Percentiles rank a stretch among this genome's conserved stretches.
Conservation (phyloP, 2,113 vertebrate genomes). For the Megaceryle maxima region DNA sequence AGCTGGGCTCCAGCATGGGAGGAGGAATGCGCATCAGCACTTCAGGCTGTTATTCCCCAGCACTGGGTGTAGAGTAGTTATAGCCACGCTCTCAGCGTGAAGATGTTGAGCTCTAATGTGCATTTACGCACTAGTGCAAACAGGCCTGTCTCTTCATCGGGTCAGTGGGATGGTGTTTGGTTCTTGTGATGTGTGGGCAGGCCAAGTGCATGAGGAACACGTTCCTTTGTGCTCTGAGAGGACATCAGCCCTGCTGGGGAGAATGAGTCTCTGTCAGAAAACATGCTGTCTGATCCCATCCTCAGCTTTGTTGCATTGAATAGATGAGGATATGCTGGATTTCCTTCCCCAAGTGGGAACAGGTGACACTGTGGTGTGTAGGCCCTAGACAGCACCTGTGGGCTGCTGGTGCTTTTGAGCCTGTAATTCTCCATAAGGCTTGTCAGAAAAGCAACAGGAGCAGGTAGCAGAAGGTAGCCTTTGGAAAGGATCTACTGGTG, state of each 20-base stretch:
- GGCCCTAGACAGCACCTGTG: background rate
- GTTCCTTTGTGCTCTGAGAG: background rate
- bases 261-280: background rate
- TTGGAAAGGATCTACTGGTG: background rate
- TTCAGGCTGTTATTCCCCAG: background rate
- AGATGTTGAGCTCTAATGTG: background rate
- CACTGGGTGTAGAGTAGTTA: background rate
- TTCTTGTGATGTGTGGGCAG: background rate
- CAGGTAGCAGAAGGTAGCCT: background rate
- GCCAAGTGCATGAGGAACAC: background rate
- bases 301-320: background rate
- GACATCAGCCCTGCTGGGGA: background rate
- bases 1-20: background rate
- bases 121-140: background rate
- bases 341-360: background rate
- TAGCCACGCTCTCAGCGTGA: background rate
- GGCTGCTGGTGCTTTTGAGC: background rate
- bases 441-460: background rate
- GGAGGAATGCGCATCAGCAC: background rate
- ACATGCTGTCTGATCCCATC: background rate
- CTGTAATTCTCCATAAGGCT: background rate
- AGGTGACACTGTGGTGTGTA: background rate
- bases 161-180: background rate
- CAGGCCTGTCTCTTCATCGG: background rate
- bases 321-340: background rate